Evolutionary conservation across 2,797 vertebrate species (phyloP).

Genomic region (Diceros bicornis): DNA sequence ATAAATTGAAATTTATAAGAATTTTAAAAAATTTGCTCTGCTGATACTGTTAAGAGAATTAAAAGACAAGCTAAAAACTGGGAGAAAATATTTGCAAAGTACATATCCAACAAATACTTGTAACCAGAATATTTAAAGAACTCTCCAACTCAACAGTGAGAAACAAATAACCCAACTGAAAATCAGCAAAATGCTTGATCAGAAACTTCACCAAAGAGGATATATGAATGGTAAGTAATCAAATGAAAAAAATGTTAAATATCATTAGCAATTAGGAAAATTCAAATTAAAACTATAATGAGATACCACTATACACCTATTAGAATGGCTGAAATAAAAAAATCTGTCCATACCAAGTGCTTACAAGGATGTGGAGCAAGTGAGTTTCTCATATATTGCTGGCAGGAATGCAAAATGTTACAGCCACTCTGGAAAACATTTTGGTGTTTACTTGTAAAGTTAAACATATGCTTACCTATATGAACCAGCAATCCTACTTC

Average conservation of each 20-base stretch:
- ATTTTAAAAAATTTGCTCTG: not conserved
- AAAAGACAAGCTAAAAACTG: not conserved
- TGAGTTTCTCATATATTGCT: not conserved
- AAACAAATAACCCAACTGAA: not conserved
- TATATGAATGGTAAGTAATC: not conserved
- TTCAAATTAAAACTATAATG: not conserved
- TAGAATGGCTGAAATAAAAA: not conserved
- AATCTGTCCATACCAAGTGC: not conserved
- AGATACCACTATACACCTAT: not conserved
- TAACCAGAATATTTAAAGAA: not conserved
- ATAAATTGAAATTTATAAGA: not conserved
- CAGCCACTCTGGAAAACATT: not conserved
- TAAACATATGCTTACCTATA: not conserved
- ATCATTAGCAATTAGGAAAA: not conserved
- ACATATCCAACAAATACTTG: not conserved
- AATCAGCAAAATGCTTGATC: not conserved
- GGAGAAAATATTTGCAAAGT: not conserved
- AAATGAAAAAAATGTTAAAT: not conserved
- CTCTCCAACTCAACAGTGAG: not conserved
- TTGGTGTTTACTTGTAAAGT: not conserved
- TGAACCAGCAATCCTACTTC: not conserved
- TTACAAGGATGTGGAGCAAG: not conserved
- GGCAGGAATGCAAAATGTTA: too few relatives aligned
- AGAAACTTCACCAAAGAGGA: not conserved
- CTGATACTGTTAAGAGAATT: not conserved